Evolutionary conservation across 2,888 invertebrate species (phyloP).

Genomic region (Acanthopleura granulata): DNA sequence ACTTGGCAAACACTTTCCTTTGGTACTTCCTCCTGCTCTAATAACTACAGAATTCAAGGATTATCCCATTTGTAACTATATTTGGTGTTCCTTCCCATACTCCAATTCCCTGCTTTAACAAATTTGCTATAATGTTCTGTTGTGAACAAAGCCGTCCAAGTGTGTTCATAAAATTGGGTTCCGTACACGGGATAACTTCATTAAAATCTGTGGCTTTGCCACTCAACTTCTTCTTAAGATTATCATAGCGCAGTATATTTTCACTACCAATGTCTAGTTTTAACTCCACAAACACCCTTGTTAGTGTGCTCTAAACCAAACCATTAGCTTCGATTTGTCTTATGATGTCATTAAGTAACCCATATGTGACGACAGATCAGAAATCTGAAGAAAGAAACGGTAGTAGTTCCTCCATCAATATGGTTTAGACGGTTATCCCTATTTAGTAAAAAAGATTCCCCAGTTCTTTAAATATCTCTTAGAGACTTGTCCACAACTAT

Average conservation of each 20-base stretch:
- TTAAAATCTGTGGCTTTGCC: neutral
- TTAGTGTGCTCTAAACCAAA: constrained; percentile 6
- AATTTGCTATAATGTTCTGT: too few species aligned
- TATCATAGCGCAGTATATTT: too few species aligned
- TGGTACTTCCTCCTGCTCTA: neutral
- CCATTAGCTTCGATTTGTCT: neutral
- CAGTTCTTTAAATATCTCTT: too few species aligned
- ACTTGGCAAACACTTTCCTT: too few species aligned
- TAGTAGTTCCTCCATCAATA: too few species aligned
- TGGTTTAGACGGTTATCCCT: too few species aligned
- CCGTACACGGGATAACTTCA: neutral
- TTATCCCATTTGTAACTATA: too few species aligned
- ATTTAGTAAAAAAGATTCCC: too few species aligned
- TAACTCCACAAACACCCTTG: neutral
- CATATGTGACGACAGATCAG: neutral
- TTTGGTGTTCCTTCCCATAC: too few species aligned
- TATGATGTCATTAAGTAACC: too few species aligned
- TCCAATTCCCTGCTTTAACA: neutral
- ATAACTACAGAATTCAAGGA: neutral
- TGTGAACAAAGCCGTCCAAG: too few species aligned
- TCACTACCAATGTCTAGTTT: neutral
- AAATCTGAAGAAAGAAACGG: neutral
- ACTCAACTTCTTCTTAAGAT: neutral
- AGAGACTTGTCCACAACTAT: too few species aligned
- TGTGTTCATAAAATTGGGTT: neutral